phyloP scores from a whole-genome alignment of 2,888 invertebrate genomes.

The Leptinotarsa peninsularis region DNA sequence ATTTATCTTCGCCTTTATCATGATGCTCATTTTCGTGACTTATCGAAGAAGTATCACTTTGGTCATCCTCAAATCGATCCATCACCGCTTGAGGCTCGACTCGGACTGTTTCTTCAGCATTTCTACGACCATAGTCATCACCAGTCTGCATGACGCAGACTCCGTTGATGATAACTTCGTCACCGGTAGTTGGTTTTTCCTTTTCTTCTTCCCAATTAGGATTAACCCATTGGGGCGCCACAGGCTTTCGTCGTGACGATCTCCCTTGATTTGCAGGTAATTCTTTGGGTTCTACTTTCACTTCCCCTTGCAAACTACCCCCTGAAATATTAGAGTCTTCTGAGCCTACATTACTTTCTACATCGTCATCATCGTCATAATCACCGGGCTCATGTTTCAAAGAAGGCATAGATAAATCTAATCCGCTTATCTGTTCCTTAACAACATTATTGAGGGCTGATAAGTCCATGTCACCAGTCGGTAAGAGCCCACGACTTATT shows the following conservation, averaged over 20 bases:
- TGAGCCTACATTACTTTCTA: conserved; percentile 80
- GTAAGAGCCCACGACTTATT: conserved; percentile 76
- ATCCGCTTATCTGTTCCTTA: conserved; percentile 81
- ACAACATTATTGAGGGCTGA: conserved; percentile 70
- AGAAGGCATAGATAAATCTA: conserved; percentile 88
- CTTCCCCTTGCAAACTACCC: conserved; percentile 70
- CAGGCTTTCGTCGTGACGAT: conserved; percentile 88
- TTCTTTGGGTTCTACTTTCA: conserved; percentile 71
- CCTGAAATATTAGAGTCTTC: conserved; percentile 71
- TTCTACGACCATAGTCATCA: conserved; percentile 75
- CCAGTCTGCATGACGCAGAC: conserved; percentile 92
- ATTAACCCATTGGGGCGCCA: conserved; percentile 97
- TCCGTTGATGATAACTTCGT: conserved; percentile 92
- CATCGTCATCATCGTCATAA: conserved; percentile 85
- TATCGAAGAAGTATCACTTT: conserved; percentile 67
- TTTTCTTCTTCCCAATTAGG: conserved; percentile 87
- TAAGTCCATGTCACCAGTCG: conserved; percentile 71
- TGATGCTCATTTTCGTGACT: conserved; percentile 56
- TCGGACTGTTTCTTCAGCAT: conserved; percentile 77
- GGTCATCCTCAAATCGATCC: conserved; percentile 71
- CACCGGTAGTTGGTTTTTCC: conserved; percentile 72
- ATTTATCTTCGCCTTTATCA: conserved; percentile 51
- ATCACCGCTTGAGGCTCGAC: conserved; percentile 83
- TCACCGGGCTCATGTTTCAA: conserved; percentile 83
- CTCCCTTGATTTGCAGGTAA: conserved; percentile 63